Evolutionary conservation across 2,888 invertebrate species (phyloP).

Genomic region (Euphydryas editha): DNA sequence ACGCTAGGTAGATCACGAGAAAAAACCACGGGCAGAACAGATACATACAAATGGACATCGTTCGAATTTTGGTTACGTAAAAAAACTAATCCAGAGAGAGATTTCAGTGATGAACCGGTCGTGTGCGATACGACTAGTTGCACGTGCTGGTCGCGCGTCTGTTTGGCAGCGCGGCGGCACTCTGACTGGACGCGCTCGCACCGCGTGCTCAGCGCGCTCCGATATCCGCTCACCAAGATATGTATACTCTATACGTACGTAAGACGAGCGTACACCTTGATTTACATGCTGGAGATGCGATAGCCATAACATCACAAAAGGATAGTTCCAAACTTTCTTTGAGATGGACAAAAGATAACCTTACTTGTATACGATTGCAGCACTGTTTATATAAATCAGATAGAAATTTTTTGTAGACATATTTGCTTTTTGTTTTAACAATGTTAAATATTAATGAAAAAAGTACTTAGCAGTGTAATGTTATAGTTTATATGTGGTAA

Average conservation of each 20-base stretch:
- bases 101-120: slow-evolving; percentile 68
- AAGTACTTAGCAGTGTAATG: background rate
- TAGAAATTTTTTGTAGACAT: background rate
- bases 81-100: slow-evolving; percentile 52
- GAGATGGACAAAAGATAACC: slow-evolving; percentile 34
- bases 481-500: slow-evolving; percentile 2
- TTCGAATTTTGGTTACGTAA: slow-evolving; percentile 53
- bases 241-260: slow-evolving; percentile 62
- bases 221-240: slow-evolving; percentile 75
- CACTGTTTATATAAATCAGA: slow-evolving; percentile 14
- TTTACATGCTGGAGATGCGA: slow-evolving; percentile 63
- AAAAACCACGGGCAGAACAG: slow-evolving; percentile 87
- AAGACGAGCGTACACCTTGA: slow-evolving; percentile 72
- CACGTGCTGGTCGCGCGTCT: slow-evolving; percentile 78
- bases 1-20: slow-evolving; percentile 86
- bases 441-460: background rate
- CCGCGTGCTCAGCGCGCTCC: slow-evolving; percentile 75
- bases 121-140: slow-evolving; percentile 50
- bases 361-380: slow-evolving; percentile 11
- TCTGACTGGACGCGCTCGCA: slow-evolving; percentile 82
- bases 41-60: slow-evolving; percentile 85
- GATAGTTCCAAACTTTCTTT: slow-evolving; percentile 42
- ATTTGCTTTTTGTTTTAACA: background rate
- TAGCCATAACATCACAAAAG: slow-evolving; percentile 43
- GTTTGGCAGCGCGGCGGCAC: slow-evolving; percentile 82